Conservation (phyloP, 2,888 invertebrate genomes). For the Alviniconcha strummeri region DNA sequence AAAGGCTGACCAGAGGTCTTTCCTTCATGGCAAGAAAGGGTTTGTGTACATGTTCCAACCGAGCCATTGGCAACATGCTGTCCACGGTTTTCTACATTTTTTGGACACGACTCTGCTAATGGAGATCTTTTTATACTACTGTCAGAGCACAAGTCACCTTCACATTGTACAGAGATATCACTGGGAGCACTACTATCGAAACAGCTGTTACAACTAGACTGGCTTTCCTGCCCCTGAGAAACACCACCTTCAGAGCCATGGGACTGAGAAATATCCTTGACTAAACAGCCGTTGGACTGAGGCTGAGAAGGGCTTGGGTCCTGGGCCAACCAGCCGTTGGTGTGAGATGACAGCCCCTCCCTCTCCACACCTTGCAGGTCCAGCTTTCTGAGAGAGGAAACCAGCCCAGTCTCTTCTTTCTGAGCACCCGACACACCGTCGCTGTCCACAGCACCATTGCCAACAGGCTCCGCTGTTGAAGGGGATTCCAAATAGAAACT, state of each 20-base stretch:
- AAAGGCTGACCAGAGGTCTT: no score
- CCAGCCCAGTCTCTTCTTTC: neutral
- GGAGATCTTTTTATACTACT: neutral
- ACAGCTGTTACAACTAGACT: neutral
- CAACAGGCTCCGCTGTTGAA: neutral
- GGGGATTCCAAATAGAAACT: constrained; percentile 13
- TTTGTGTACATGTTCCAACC: no score
- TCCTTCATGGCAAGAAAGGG: no score
- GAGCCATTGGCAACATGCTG: no score
- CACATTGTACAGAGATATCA: neutral
- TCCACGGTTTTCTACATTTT: no score
- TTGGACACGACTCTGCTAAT: neutral
- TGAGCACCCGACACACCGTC: neutral
- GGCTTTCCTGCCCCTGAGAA: neutral
- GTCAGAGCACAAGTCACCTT: neutral
- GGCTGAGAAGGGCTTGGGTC: neutral
- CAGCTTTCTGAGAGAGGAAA: neutral
- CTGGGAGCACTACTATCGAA: no score
- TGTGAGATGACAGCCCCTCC: neutral
- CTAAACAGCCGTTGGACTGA: neutral
- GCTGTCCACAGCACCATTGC: neutral
- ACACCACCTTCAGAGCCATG: no score
- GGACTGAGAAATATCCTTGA: neutral
- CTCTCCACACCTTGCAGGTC: neutral
- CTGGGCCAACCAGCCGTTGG: neutral